Evolutionary conservation across 1,140 invertebrate species (phyloP), one percentile per base, ranked within the genome.

Genomic region (Panonychus citri): DNA sequence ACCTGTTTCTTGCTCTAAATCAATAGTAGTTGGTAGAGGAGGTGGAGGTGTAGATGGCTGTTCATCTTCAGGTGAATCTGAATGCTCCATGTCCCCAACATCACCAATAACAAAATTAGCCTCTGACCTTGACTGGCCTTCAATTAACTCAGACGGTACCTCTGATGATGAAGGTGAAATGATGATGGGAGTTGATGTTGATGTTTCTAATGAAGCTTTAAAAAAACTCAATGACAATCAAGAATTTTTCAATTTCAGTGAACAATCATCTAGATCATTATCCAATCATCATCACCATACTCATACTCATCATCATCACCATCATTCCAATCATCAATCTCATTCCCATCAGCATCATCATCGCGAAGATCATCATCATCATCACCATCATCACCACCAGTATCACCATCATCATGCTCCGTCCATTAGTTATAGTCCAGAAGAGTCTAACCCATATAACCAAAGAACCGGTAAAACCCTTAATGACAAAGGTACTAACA

Each of bases 101-200:
- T 58, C 48, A 15, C 59, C 59, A n/a, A 57, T 46, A 21, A 37
- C 34, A 12, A 19, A 71, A 61, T 66, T 74, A 3, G 70, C 71
- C 79, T 80, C 60, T 24, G 64, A 65, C 53, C 79, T 79, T 46
- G 83, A 87, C 67, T 86, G 82, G 82, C 83, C 70, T 66, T 63
- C 63, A 30, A 60, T 67, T 25, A 60, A 65, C 21, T 66, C 64
- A 26, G 63, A 68, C 53, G 65, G 62, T 5, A 58, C 62, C 50
- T 59, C 54, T 25, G 59, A 58, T 42, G 60, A 58, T 25, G 40
- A 65, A 24, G 70, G 73, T 55, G 67, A 72, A 34, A 34, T 34
- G 37, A n/a, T n/a, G n/a, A n/a, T n/a, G n/a, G n/a, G n/a, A n/a
- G n/a, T n/a, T n/a, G n/a, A n/a, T n/a, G 63, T 71, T 51, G 76